phyloP scores from a whole-genome alignment of 2,888 invertebrate genomes.

The Drosophila macrospina region DNA sequence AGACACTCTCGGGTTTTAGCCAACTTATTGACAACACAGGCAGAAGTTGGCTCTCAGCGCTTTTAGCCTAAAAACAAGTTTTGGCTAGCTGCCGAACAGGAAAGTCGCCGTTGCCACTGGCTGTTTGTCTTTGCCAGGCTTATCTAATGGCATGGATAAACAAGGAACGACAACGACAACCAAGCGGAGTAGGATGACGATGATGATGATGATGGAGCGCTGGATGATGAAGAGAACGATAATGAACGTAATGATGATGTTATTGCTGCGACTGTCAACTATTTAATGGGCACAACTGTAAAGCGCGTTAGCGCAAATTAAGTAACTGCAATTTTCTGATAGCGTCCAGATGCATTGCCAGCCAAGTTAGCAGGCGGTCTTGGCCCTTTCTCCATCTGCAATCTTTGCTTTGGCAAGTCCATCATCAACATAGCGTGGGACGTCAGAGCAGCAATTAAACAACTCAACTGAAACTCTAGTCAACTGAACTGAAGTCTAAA shows the following conservation, averaged over 20 bases:
- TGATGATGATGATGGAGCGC: slow-evolving; percentile 22
- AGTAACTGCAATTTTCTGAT: slow-evolving; percentile 77
- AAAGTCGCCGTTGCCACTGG: slow-evolving; percentile 57
- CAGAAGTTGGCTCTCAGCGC: slow-evolving; percentile 7
- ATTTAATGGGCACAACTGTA: slow-evolving; percentile 52
- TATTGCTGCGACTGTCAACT: slow-evolving; percentile 11
- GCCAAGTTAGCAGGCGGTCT: neutral
- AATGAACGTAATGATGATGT: neutral
- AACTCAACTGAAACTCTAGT: slow-evolving; percentile 39
- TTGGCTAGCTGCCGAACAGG: slow-evolving; percentile 57
- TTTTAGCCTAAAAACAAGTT: slow-evolving; percentile 73
- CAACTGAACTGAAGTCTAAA: slow-evolving; percentile 48
- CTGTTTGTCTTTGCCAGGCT: slow-evolving; percentile 78
- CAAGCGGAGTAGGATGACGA: no score
- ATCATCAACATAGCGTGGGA: slow-evolving; percentile 8
- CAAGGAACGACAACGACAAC: slow-evolving; percentile 59
- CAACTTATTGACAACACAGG: slow-evolving; percentile 44
- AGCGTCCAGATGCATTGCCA: neutral
- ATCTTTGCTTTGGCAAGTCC: neutral
- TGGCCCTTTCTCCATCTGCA: slow-evolving; percentile 1
- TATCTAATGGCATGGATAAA: slow-evolving; percentile 79
- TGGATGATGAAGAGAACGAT: slow-evolving; percentile 2
- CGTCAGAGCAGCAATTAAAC: slow-evolving; percentile 26
- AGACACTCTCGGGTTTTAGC: slow-evolving; percentile 1
- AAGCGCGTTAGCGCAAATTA: slow-evolving; percentile 79